These are phyloP conservation scores for Achatina immaculata DNA, from an alignment of 1,140 invertebrate genomes.

Conservation along the genomic window DNA sequence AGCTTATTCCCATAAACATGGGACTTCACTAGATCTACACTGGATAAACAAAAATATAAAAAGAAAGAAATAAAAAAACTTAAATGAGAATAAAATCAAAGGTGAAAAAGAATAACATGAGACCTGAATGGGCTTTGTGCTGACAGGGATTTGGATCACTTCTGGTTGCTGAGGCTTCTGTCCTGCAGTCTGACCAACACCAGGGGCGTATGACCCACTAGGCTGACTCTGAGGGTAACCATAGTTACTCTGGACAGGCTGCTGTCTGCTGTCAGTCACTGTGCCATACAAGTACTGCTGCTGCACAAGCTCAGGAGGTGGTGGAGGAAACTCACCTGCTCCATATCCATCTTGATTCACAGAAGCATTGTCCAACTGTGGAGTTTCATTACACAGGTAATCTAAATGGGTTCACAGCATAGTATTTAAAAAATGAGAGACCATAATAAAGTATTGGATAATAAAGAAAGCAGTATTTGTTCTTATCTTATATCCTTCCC, in stretches of 20 bases:
- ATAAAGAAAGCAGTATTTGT: no score
- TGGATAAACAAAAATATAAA: no score
- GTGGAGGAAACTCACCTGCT: constrained; percentile 56
- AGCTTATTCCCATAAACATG: no score
- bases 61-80: no score
- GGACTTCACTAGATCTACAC: no score
- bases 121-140: constrained; percentile 55
- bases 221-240: constrained; percentile 47
- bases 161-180: constrained; percentile 54
- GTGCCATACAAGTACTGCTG: constrained; percentile 66
- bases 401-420: no score
- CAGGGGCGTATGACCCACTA: constrained; percentile 53
- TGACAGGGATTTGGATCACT: constrained; percentile 45
- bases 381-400: no score
- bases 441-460: no score
- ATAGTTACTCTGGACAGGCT: constrained; percentile 52
- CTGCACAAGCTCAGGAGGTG: constrained; percentile 61
- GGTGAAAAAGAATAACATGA: no score
- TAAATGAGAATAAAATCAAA: no score
- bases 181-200: constrained; percentile 50
- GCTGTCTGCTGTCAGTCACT: constrained; percentile 60
- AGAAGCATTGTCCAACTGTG: constrained; percentile 56
- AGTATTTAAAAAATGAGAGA: no score
- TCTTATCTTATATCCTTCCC: no score
- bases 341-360: constrained; percentile 50